Conservation (phyloP, 2,888 invertebrate species). For the Icerya purchasi region DNA sequence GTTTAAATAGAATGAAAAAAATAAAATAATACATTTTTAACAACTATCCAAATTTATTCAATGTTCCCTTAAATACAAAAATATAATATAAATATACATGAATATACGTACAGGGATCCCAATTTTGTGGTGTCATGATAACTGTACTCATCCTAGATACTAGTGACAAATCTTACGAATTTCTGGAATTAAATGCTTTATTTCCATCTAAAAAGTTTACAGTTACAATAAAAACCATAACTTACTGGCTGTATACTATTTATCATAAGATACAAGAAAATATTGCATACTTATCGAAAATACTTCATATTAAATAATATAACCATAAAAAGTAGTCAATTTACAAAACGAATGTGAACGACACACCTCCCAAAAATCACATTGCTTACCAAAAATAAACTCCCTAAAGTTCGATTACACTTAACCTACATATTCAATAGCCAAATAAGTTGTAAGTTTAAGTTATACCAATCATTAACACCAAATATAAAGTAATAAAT, state of each 20-base stretch:
- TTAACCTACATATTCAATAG: not conserved
- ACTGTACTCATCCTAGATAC: conserved; percentile 32
- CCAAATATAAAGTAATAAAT: too few species aligned
- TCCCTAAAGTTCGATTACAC: not conserved
- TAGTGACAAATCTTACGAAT: too few species aligned
- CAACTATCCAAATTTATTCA: too few species aligned
- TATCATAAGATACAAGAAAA: too few species aligned
- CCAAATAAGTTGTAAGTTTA: too few species aligned
- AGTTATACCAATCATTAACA: too few species aligned
- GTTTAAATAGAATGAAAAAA: not conserved
- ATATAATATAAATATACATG: not conserved
- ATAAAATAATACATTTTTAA: not conserved
- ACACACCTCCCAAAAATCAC: not conserved
- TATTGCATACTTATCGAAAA: too few species aligned
- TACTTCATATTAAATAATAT: too few species aligned
- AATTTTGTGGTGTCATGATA: conserved; percentile 36
- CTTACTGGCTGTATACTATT: too few species aligned
- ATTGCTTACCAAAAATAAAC: not conserved
- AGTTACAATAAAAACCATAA: not conserved
- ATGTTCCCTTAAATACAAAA: too few species aligned
- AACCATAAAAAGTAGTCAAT: too few species aligned
- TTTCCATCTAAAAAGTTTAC: not conserved
- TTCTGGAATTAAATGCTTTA: too few species aligned
- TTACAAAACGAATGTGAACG: not conserved
- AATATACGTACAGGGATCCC: conserved; percentile 34